Evolutionary conservation across 2,888 invertebrate species (phyloP), one percentile per base, ranked within the genome.

Genomic region (Petrophora chlorosata): DNA sequence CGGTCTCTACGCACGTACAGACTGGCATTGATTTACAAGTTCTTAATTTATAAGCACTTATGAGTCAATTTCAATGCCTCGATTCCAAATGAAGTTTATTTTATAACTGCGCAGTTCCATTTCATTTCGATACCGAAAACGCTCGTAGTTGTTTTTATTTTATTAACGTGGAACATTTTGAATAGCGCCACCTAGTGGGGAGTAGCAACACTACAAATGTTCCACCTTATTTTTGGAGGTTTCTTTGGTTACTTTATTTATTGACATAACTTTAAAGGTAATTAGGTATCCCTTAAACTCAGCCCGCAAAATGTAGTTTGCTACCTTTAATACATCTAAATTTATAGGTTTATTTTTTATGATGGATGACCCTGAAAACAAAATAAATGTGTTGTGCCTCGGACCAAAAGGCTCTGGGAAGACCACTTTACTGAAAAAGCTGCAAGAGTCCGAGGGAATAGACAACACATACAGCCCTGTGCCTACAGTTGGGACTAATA

Each of bases 371-470:
- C 67, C 65, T 12, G 89, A 88, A n/a, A 81, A 79, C 12, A 84
- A 76, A 67, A 90, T 90, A 22, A 70, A 69, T 41, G 77, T 90
- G 5, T 66, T 96, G 4, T 97, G 96, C 64, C 82, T 97, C 17
- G 97, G 97, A 0, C 96, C 96, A 0, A 92, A 93, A 51, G 94
- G 95, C 22, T 94, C 96, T 0, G 97, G 97, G 0, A 97, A 97
- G 91, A 96, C 96, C 0, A 92, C 96, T 15, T 80, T 97, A 12
- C 73, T 97, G 50, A 95, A 94, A 76, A 94, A 93, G 53, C 82
- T 97, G 0, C 94, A 95, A 76, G 92, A 94, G 43, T 88, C 90
- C 0, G 93, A 94, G 53, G 91, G 92, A 0, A 93, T 96, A 28
- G 95, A 96, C 70, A 92, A 92, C 38, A 96, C 96, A 0, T 94